Evolutionary conservation across 2,888 invertebrate genomes (phyloP), one percentile per base, ranked within the genome.

Genomic region (Lissonota sp.): DNA sequence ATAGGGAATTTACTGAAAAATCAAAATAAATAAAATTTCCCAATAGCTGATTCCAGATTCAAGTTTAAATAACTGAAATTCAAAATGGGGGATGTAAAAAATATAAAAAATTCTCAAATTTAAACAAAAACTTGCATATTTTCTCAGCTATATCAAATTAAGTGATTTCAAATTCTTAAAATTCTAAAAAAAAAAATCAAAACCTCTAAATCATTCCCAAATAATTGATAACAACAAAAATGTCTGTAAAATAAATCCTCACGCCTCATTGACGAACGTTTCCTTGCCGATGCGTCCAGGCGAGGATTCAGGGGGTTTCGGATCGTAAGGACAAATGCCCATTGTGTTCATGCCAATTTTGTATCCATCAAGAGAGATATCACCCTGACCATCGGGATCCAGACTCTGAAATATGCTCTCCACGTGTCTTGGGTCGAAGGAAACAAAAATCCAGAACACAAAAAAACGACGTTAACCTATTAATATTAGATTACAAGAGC

Each of bases 341-440:
- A 91, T 81, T 16, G 88, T 86, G 51, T 76, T 86, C 89, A 90
- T 87, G 14, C 87, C 89, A 44, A 73, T 83, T 78, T 79, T 87
- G 70, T 89, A 90, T 64, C 87, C 87, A 16, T 89, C 83, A 57
- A 88, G 71, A 8, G 87, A 84, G 62, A 90, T 87, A 70, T 63
- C 74, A 10, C 87, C 89, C 51, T 73, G 44, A 55, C 80, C 76
- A 26, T 77, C 84, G 6, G 88, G 88, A 71, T 89, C 89, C 58
- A 90, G 75, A 55, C 87, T 87, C 64, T 84, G 86, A 81, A 86
- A 90, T 78, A 90, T 84, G 81, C 88, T 89, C 69, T 86, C 86
- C 73, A 89, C 86, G 85, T 90, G 90, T 67, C 90, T 90, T 69
- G 49, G n/a, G n/a, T 39, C 39, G 55, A 49, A 42, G 16, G n/a